A percentile compares a stretch with the other conserved stretches of the same genome.
Evolutionary conservation across 2,797 vertebrate genomes (phyloP).

Genomic region (Holocentrus rufus): DNA sequence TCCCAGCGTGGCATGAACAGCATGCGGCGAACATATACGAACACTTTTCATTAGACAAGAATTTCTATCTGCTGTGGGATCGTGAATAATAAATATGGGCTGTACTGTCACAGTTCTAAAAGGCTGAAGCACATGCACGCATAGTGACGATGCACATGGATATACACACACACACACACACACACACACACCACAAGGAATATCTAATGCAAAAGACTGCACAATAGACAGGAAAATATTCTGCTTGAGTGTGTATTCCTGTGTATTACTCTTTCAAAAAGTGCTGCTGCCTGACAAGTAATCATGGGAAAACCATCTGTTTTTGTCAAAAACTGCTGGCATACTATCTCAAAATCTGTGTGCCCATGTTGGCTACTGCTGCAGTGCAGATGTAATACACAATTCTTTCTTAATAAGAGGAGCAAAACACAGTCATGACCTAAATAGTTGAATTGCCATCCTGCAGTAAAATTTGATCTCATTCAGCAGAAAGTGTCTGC

Average conservation of each 20-base stretch:
- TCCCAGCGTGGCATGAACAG: neutral
- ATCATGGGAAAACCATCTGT: conserved; percentile 32
- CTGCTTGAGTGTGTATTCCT: conserved; percentile 12
- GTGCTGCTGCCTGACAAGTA: conserved; percentile 5
- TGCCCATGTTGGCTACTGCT: conserved; percentile 28
- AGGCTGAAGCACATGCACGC: conserved; percentile 1
- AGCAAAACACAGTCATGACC: neutral
- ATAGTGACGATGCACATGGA: conserved; percentile 8
- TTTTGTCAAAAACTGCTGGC: conserved; percentile 16
- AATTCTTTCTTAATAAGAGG: neutral
- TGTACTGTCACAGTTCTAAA: neutral
- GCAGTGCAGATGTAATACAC: conserved; percentile 47
- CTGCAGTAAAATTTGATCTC: neutral
- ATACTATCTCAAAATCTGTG: conserved; percentile 4
- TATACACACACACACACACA: conserved; percentile 10
- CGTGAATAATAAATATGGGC: conserved; percentile 16
- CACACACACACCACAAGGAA: conserved; percentile 11
- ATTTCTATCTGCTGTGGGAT: conserved; percentile 15
- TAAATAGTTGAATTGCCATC: neutral
- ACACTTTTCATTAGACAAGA: neutral
- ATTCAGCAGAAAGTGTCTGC: neutral
- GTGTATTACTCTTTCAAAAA: too few species aligned
- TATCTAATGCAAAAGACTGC: neutral
- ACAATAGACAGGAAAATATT: neutral
- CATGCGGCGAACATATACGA: too few species aligned